These are phyloP conservation scores for Rissa tridactyla DNA, from an alignment of 2,113 vertebrate species.

Conservation along the genomic window DNA sequence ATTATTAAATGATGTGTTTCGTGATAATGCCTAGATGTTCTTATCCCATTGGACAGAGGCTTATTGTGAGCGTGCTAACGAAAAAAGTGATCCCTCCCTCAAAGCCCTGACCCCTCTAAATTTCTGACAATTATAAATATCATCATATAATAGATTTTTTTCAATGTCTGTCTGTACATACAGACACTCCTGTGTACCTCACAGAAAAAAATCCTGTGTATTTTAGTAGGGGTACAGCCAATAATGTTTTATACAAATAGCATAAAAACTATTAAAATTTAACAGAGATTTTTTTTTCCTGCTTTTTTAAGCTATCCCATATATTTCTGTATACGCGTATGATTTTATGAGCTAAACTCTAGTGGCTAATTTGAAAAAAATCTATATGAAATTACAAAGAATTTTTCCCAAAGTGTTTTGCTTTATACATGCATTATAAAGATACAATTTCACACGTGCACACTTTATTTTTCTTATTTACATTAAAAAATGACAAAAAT, in stretches of 20 bases:
- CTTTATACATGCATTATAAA: neutral
- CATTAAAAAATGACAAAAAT: neutral
- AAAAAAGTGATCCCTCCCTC: neutral
- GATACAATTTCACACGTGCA: neutral
- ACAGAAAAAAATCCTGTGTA: neutral
- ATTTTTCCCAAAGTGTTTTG: neutral
- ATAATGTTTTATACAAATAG: neutral
- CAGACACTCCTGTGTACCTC: neutral
- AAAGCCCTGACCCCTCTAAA: neutral
- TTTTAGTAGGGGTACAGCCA: neutral
- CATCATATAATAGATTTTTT: neutral
- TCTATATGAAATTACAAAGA: neutral
- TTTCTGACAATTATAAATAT: neutral
- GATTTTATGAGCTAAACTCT: neutral
- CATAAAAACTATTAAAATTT: neutral
- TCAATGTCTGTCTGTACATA: neutral
- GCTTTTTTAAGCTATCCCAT: neutral
- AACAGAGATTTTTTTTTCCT: neutral
- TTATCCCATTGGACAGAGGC: neutral
- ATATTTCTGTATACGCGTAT: neutral
- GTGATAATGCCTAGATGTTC: neutral
- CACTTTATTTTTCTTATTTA: neutral
- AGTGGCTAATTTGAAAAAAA: neutral
- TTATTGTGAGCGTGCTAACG: neutral
- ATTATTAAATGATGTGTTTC: neutral